Conservation (phyloP, 2,113 vertebrate species). For the Gymnobelideus leadbeateri region DNA sequence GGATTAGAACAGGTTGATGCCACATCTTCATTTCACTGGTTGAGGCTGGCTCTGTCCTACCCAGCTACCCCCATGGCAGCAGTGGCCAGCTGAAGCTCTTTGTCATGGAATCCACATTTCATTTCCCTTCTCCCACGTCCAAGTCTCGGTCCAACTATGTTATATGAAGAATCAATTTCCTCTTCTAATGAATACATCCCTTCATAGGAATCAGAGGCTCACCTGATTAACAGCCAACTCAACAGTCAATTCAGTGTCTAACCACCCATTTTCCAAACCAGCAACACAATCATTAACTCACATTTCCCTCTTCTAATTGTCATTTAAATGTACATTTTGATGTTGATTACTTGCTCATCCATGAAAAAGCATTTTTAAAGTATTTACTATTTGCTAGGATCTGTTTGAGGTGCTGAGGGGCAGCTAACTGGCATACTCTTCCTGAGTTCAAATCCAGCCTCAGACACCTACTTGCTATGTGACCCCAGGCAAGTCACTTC, state of each 20-base stretch:
- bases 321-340: background rate
- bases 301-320: background rate
- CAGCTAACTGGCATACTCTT: too few relatives aligned
- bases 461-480: background rate
- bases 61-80: background rate
- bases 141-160: background rate
- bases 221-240: background rate
- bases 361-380: background rate
- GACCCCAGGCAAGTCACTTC: background rate
- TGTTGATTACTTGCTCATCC: background rate
- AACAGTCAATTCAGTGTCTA: background rate
- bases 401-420: background rate
- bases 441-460: background rate
- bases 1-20: background rate
- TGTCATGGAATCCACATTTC: background rate
- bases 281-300: background rate
- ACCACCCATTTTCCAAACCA: background rate
- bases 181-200: too few relatives aligned
- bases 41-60: background rate
- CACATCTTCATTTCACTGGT: background rate
- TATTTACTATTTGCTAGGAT: background rate
- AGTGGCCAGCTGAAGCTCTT: background rate
- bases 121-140: background rate
- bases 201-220: background rate
- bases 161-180: too few relatives aligned